These are phyloP conservation scores for Oreonectes daqikongensis DNA, from an alignment of 2,797 vertebrate genomes.

Conservation along the genomic window DNA sequence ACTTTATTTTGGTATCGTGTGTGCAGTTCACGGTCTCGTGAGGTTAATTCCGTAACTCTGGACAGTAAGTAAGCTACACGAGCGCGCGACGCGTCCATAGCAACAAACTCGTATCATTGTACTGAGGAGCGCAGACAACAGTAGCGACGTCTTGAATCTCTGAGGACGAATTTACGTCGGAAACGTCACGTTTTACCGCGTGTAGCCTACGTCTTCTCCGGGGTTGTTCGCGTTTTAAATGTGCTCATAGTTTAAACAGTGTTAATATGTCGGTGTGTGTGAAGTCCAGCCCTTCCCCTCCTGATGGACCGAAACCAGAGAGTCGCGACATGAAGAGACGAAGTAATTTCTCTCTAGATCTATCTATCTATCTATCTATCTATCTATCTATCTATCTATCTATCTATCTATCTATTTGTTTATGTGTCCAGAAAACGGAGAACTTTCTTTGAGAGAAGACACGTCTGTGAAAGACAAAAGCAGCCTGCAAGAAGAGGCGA, in stretches of 20 bases:
- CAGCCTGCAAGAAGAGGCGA: slow-evolving; percentile 57
- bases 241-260: no score
- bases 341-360: slow-evolving; percentile 2
- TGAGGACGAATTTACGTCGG: neutral
- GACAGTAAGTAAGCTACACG: slow-evolving; percentile 28
- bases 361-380: neutral
- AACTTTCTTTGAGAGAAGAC: slow-evolving; percentile 53
- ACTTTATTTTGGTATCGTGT: neutral
- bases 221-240: neutral
- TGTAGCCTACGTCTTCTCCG: neutral
- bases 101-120: slow-evolving; percentile 45
- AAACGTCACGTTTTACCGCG: neutral
- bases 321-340: slow-evolving; percentile 43
- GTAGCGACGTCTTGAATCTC: neutral
- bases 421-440: slow-evolving; percentile 41
- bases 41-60: neutral
- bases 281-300: slow-evolving; percentile 43
- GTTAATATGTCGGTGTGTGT: slow-evolving; percentile 41
- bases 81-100: slow-evolving; percentile 42
- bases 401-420: neutral
- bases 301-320: slow-evolving; percentile 39
- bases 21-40: neutral
- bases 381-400: neutral
- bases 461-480: slow-evolving; percentile 22
- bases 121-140: neutral